Percentiles rank a stretch among this genome's conserved stretches.
These are phyloP conservation scores for Syrphus vitripennis DNA, from an alignment of 2,888 invertebrate genomes.

Conservation along the genomic window DNA sequence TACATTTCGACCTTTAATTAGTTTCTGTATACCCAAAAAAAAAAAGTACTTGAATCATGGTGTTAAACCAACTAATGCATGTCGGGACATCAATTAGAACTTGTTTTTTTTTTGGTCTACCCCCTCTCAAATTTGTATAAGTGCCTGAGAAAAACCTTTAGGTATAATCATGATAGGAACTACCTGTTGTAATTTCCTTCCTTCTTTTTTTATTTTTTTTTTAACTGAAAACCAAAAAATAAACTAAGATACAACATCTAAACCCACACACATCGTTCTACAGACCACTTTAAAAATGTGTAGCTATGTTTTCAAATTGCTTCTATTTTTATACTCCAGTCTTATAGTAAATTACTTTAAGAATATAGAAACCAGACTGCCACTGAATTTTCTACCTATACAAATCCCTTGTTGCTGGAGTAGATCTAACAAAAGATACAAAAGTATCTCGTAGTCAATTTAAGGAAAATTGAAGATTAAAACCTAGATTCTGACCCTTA, in stretches of 20 bases:
- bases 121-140: neutral
- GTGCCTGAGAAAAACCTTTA: slow-evolving; percentile 17
- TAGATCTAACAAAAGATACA: slow-evolving; percentile 26
- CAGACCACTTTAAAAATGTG: slow-evolving; percentile 33
- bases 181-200: slow-evolving; percentile 52
- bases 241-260: neutral
- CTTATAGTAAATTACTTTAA: slow-evolving; percentile 28
- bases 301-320: slow-evolving; percentile 22
- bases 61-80: slow-evolving; percentile 39
- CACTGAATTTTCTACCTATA: slow-evolving; percentile 19
- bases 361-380: slow-evolving; percentile 24
- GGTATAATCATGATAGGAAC: neutral
- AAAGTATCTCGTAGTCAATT: slow-evolving; percentile 28
- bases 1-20: slow-evolving; percentile 32
- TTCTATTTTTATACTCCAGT: neutral
- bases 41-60: slow-evolving; percentile 28
- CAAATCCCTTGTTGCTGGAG: neutral
- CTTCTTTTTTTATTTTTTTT: neutral
- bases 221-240: neutral
- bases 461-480: neutral
- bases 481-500: slow-evolving; percentile 11
- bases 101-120: neutral
- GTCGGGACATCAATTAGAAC: slow-evolving; percentile 58
- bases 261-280: slow-evolving; percentile 54
- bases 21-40: slow-evolving; percentile 19